Conservation (phyloP, 2,888 invertebrate species). For the Eupithecia abbreviata region DNA sequence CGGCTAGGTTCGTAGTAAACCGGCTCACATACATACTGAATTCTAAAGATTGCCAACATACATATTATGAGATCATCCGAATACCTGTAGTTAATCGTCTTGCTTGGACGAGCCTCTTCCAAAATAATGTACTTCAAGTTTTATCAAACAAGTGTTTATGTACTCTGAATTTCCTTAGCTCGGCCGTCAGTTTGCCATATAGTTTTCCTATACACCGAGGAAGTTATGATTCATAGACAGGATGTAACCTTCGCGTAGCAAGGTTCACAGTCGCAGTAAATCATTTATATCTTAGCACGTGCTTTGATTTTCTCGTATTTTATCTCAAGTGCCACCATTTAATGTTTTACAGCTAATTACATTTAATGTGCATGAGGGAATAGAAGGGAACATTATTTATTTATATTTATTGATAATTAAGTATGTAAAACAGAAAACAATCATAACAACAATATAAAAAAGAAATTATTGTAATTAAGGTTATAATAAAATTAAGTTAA, state of each 20-base stretch:
- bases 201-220: conserved; percentile 46
- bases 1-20: no score
- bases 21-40: no score
- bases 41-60: no score
- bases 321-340: conserved; percentile 19
- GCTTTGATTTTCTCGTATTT: conserved; percentile 27
- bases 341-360: conserved; percentile 14
- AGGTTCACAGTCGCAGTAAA: conserved; percentile 66
- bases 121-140: neutral
- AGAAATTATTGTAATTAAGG: no score
- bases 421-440: no score
- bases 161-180: neutral
- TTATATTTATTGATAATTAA: no score
- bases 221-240: conserved; percentile 65
- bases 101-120: neutral
- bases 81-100: neutral
- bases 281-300: conserved; percentile 52
- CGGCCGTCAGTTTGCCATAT: neutral
- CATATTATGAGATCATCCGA: neutral
- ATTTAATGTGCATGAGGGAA: neutral
- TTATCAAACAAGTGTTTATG: neutral
- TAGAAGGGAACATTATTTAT: neutral
- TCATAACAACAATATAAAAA: no score
- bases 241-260: conserved; percentile 69
- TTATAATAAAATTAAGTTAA: no score